Percentiles rank a stretch among this genome's conserved stretches.
Conservation (phyloP, 2,797 vertebrate genomes). For the Schizopygopsis pylzovi region DNA sequence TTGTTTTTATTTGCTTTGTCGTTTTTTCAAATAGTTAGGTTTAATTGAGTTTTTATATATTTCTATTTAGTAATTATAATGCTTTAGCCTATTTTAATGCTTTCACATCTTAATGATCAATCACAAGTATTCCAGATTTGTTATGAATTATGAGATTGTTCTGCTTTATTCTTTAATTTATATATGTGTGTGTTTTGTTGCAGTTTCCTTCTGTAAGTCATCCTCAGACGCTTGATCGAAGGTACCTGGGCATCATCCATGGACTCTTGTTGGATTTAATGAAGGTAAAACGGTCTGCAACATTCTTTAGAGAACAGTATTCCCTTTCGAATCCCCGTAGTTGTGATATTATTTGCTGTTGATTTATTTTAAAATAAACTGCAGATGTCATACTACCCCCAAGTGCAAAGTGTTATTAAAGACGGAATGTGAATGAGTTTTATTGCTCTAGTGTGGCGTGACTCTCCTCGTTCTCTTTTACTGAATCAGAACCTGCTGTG, state of each 20-base stretch:
- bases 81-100: neutral
- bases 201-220: slow-evolving; percentile 98
- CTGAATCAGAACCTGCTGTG: slow-evolving; percentile 90
- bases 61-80: neutral
- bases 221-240: slow-evolving; percentile 95
- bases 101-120: neutral
- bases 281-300: slow-evolving; percentile 83
- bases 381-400: slow-evolving; percentile 11
- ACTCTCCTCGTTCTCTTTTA: slow-evolving; percentile 23
- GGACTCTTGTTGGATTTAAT: slow-evolving; percentile 96
- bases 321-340: neutral
- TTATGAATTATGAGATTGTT: neutral
- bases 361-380: slow-evolving; percentile 28
- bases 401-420: slow-evolving; percentile 13
- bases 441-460: slow-evolving; percentile 24
- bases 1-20: too few relatives aligned
- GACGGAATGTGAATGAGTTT: neutral
- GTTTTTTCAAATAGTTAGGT: neutral
- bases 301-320: neutral
- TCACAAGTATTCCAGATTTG: neutral
- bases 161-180: neutral
- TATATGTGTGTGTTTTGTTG: slow-evolving; percentile 12
- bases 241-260: slow-evolving; percentile 95
- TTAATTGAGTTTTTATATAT: neutral
- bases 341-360: slow-evolving; percentile 10